Evolutionary conservation across 2,113 vertebrate genomes (phyloP).

Genomic region (Pelmatolapia mariae): DNA sequence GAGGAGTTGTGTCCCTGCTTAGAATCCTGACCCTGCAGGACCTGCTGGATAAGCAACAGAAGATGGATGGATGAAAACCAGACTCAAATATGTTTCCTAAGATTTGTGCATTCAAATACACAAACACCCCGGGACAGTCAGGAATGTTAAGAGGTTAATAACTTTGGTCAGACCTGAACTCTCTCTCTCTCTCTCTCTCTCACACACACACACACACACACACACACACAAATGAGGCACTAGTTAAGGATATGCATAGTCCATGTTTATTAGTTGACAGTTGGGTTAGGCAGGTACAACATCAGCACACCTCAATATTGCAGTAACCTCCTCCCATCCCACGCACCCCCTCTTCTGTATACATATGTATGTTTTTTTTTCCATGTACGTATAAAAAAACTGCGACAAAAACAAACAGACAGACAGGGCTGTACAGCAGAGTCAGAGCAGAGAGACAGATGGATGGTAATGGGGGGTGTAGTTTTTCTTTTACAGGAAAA

Average conservation of each 20-base stretch:
- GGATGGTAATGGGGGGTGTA: neutral
- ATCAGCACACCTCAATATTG: constrained; percentile 45
- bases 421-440: neutral
- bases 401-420: neutral
- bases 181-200: too few relatives aligned
- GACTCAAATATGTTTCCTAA: neutral
- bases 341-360: neutral
- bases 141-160: neutral
- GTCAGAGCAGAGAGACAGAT: neutral
- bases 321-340: neutral
- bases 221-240: neutral
- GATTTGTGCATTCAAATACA: neutral
- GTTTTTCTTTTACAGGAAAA: neutral
- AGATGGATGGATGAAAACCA: neutral
- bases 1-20: neutral
- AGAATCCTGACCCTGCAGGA: neutral
- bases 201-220: neutral
- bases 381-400: constrained; percentile 44
- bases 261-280: constrained; percentile 60
- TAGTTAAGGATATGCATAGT: constrained; percentile 37
- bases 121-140: neutral
- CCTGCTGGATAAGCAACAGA: neutral
- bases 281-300: constrained; percentile 62
- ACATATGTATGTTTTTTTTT: neutral
- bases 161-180: neutral